Evolutionary conservation across 2,113 vertebrate species (phyloP).

Genomic region (Phyllostomus discolor): DNA sequence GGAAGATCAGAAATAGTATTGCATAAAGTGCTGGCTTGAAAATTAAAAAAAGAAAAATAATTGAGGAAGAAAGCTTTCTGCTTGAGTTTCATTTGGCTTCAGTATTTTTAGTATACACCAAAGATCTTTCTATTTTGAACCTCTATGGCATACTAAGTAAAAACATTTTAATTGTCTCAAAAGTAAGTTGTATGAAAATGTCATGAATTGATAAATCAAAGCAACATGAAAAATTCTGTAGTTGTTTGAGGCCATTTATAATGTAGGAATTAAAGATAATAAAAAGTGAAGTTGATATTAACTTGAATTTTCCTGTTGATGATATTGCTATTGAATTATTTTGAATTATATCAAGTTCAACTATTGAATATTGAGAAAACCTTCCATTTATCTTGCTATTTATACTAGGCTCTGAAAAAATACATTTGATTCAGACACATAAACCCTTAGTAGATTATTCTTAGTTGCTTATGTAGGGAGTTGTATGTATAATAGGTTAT

Average conservation of each 20-base stretch:
- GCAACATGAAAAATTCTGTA: neutral
- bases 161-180: neutral
- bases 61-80: neutral
- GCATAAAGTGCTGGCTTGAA: neutral
- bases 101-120: neutral
- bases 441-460: neutral
- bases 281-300: neutral
- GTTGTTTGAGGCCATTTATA: neutral
- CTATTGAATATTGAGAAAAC: neutral
- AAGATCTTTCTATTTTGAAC: neutral
- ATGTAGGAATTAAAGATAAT: neutral
- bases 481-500: neutral
- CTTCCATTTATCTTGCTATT: neutral
- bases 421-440: neutral
- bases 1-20: neutral
- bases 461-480: neutral
- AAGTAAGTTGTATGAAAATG: neutral
- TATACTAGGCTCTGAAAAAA: neutral
- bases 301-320: constrained; percentile 23
- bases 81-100: neutral
- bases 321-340: neutral
- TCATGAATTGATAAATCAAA: neutral
- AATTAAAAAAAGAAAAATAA: neutral
- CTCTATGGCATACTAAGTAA: neutral
- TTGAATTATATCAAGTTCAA: neutral